Base-by-base conservation (phyloP, 2,113 vertebrate genomes). In the Nerophis ophidion region DNA sequence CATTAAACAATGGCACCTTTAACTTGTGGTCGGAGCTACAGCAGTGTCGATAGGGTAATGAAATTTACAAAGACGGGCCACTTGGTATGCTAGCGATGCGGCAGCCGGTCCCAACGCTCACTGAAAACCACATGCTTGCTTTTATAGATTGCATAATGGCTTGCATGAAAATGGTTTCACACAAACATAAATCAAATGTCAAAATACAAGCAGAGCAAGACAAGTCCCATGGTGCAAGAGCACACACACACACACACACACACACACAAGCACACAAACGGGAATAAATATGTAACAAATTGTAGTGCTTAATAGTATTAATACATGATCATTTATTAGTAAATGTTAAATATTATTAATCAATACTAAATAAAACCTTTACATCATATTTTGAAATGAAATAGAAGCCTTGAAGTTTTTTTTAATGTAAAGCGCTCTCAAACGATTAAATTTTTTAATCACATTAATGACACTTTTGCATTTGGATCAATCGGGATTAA, bases 261-360 rank as follows among this genome's bases (percentile, higher is more conserved):
- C 44, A 52, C 57, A 58, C 42, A 53, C 63, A 55, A 34, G 54
- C 61, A 53, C 61, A n/a, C 1, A 12, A 70, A 62, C 51, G 7
- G 8, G 70, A 76, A 54, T 73, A 63, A 76, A 79, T 82, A 81
- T 80, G 76, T 75, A 74, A 79, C 83, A 78, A 60, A 74, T 74
- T 87, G 81, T 81, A 85, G 71, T 62, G 62, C 76, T 80, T 88
- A 85, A 87, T 86, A 81, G 82, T 79, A 77, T 6, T 17, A 2
- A 2, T 82, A 84, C 84, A 88, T 90, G 83, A 88, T 87, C 84
- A 88, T 89, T 88, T 85, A 89, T 88, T 85, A 85, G 81, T 80
- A 87, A 88, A 85, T 87, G 73, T 88, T 85, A 87, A 90, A 89
- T 90, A 90, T 88, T 90, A 90, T 88, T 87, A 81, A 89, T 90